Evolutionary conservation across 2,888 invertebrate species (phyloP).

Genomic region (Agrilus biguttatus): DNA sequence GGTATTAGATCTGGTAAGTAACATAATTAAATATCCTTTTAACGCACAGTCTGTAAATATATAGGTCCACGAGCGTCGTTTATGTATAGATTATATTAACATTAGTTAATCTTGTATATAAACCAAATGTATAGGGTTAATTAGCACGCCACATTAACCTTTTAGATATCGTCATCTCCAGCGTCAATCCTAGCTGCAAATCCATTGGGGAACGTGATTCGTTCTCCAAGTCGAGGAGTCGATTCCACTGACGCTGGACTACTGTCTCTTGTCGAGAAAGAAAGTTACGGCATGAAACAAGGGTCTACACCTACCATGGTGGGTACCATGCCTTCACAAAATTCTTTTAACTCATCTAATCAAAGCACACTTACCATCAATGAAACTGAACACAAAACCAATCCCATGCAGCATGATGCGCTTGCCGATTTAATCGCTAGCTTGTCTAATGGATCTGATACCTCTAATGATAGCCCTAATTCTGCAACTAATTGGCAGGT

Average conservation of each 20-base stretch:
- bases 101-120: too few relatives aligned
- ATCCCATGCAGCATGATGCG: constrained; percentile 24
- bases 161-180: constrained; percentile 22
- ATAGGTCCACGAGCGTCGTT: too few relatives aligned
- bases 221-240: constrained; percentile 15
- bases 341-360: constrained; percentile 11
- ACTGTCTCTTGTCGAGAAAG: constrained; percentile 27
- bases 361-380: constrained; percentile 10
- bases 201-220: constrained; percentile 24
- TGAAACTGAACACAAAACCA: constrained; percentile 14
- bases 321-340: constrained; percentile 26
- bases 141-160: constrained; percentile 6
- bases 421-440: constrained; percentile 33
- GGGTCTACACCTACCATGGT: constrained; percentile 20
- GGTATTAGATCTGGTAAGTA: too few relatives aligned
- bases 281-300: constrained; percentile 16
- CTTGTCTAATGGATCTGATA: constrained; percentile 30
- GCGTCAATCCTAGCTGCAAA: constrained; percentile 24
- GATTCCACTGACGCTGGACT: constrained; percentile 25
- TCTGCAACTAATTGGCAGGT: constrained; percentile 37
- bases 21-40: too few relatives aligned
- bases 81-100: too few relatives aligned
- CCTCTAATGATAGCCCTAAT: constrained; percentile 28
- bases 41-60: too few relatives aligned
- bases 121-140: background rate